Base-by-base conservation (phyloP, 2,888 invertebrate genomes). In the Lithophane leautieri region DNA sequence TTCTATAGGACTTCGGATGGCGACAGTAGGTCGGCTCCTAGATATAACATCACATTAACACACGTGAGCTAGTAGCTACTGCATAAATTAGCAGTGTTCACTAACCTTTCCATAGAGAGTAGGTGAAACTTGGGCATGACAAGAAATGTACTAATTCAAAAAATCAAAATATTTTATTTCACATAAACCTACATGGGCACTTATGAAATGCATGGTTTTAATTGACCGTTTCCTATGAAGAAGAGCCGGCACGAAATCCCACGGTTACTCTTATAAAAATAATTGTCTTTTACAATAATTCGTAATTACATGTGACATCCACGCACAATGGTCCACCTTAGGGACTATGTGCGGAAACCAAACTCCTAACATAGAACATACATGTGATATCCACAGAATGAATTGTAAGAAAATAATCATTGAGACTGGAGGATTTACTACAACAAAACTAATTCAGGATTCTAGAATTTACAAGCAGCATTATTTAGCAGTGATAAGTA, bases 21-120 rank as follows among this genome's bases (percentile, higher is more conserved):
- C 70, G 69, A 73, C 73, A 70, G 40, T 61, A 22, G 56, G 72
- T 40, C 61, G 68, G 56, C 50, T 56, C 12, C 34, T 40, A 25
- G 4, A 67, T 83, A 84, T 86, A 83, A 58, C 50, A 82, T 75
- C 74, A 70, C 58, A 61, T 56, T 42, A 28, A 28, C 68, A 74
- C 73, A 86, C 83, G 83, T 83, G 83, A 73, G 60, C 14, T 60
- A 66, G 62, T 70, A 65, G 56, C n/a, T 12, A 42, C 61, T 70
- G 25, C 50, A 80, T 84, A 66, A 69, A 84, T 73, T 66, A 69
- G 50, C 56, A 61, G 44, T 79, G 69, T 70, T 44, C 69, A 58
- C 61, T 79, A 69, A 81, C 50, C 84, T 84, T 69, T 81, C n/a
- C 22, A 40, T 56, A 42, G 19, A 71, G 68, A 79, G 56, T 69